Conservation (phyloP, 2,797 vertebrate genomes). For the Diceros bicornis region DNA sequence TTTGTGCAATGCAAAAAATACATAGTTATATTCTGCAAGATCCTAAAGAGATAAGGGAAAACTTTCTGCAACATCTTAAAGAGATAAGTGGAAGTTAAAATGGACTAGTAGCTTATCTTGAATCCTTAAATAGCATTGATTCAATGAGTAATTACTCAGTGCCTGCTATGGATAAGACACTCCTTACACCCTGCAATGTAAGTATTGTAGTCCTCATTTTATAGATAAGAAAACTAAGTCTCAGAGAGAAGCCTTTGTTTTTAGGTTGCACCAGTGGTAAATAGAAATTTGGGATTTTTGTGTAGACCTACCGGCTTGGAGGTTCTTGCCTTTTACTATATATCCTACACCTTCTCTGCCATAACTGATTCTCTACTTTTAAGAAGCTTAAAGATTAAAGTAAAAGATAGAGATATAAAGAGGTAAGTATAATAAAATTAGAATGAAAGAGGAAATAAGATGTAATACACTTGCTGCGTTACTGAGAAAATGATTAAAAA, state of each 20-base stretch:
- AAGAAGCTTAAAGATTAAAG: not conserved
- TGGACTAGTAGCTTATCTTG: not conserved
- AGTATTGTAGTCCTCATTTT: not conserved
- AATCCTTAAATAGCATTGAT: not conserved
- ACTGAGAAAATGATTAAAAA: not conserved
- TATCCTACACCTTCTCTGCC: not conserved
- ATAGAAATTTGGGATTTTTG: not conserved
- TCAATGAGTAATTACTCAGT: not conserved
- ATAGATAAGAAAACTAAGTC: not conserved
- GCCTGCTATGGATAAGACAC: not conserved
- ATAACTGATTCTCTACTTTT: not conserved
- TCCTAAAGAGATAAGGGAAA: not conserved
- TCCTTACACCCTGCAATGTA: not conserved
- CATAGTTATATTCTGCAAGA: not conserved
- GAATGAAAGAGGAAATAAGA: not conserved
- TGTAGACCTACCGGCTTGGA: not conserved
- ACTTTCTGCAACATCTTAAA: not conserved
- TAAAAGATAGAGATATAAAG: not conserved
- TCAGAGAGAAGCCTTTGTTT: not conserved
- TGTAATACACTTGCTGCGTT: not conserved
- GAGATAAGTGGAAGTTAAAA: conserved; percentile 5
- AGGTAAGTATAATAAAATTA: not conserved
- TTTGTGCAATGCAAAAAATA: not conserved
- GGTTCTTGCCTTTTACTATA: not conserved
- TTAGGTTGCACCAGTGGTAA: not conserved